Percentiles rank a stretch among this genome's conserved stretches.
Conservation (phyloP, 2,797 vertebrate genomes). For the Caiman crocodilus region DNA sequence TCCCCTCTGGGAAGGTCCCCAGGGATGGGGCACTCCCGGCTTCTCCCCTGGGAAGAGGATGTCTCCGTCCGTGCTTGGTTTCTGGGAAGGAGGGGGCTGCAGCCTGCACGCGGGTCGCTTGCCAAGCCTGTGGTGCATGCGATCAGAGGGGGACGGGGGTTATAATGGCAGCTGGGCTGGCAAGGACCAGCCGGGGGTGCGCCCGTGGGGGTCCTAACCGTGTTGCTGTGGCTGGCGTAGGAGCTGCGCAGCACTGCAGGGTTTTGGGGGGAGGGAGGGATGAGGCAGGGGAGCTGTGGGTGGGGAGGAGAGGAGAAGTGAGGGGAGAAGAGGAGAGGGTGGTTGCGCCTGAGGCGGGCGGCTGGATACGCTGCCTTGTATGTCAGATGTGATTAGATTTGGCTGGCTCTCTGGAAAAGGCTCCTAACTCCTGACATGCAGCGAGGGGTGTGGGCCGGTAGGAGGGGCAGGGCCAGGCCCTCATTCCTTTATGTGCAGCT, state of each 20-base stretch:
- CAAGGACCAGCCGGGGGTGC: background rate
- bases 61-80: background rate
- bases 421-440: background rate
- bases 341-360: constrained; percentile 10
- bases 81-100: background rate
- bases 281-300: background rate
- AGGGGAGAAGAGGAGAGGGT: background rate
- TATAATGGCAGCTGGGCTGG: background rate
- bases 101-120: rapidly evolving
- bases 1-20: background rate
- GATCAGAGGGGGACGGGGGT: rapidly evolving
- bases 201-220: background rate
- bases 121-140: rapidly evolving
- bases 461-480: constrained; percentile 42
- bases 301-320: background rate
- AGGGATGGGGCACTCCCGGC: background rate
- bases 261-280: background rate
- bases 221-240: rapidly evolving
- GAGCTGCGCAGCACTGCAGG: background rate
- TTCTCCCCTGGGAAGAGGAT: background rate
- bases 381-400: constrained; percentile 62
- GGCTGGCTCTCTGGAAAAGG: constrained; percentile 32
- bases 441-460: constrained; percentile 61
- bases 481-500: constrained; percentile 55
- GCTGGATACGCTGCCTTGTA: background rate